These are phyloP conservation scores for Distichodus sexfasciatus DNA, from an alignment of 2,797 vertebrate genomes.

Conservation along the genomic window DNA sequence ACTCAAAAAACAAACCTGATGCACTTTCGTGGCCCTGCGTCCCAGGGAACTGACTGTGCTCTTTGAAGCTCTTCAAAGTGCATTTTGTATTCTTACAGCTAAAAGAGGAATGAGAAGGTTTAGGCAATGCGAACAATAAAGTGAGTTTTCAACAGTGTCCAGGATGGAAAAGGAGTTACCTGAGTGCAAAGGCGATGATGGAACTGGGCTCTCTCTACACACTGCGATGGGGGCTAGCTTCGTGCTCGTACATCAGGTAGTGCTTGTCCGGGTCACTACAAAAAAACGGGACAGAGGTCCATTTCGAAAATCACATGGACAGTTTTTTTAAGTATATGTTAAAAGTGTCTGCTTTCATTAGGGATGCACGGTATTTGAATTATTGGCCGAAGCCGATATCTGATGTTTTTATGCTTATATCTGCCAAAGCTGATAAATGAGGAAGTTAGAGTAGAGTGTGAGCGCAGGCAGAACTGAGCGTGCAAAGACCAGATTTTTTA, in stretches of 20 bases:
- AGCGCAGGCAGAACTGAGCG: too few species aligned
- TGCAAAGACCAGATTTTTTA: too few species aligned
- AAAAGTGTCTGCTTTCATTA: too few species aligned
- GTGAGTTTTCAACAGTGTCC: neutral
- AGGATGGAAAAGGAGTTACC: slow-evolving; percentile 69
- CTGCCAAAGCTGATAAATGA: too few species aligned
- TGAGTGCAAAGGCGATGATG: slow-evolving; percentile 98
- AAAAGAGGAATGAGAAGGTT: neutral
- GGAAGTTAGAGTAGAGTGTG: too few species aligned
- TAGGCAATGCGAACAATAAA: neutral
- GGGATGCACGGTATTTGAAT: too few species aligned
- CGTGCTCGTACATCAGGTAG: slow-evolving; percentile 96
- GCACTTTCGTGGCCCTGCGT: slow-evolving; percentile 74
- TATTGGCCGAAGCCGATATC: too few species aligned
- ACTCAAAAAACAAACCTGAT: slow-evolving; percentile 66
- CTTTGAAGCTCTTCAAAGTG: slow-evolving; percentile 92
- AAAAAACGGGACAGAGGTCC: neutral
- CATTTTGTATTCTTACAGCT: slow-evolving; percentile 97
- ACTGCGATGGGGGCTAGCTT: slow-evolving; percentile 95
- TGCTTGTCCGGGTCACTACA: slow-evolving; percentile 99
- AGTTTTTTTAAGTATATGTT: neutral
- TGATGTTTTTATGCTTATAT: too few species aligned
- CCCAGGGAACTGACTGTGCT: slow-evolving; percentile 66
- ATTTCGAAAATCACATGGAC: neutral
- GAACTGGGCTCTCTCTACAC: slow-evolving; percentile 96